Percentiles rank a stretch among this genome's conserved stretches.
These are phyloP conservation scores for Botia kubotai DNA, from an alignment of 2,797 vertebrate species.

Conservation along the genomic window DNA sequence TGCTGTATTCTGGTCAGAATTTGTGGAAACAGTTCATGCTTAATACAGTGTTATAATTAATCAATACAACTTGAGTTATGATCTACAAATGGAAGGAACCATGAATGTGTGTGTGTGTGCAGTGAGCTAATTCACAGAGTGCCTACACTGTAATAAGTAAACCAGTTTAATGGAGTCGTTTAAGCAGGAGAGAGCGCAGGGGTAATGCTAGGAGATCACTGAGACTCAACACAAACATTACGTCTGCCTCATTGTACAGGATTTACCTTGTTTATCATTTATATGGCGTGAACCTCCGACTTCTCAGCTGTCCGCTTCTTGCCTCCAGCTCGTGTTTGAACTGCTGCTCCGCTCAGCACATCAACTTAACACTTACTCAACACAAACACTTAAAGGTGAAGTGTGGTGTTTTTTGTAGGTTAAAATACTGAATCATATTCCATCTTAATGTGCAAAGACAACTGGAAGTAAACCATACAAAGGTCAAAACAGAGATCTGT, in stretches of 20 bases:
- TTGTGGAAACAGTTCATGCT: constrained; percentile 61
- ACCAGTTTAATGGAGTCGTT: constrained; percentile 15
- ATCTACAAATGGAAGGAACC: constrained; percentile 50
- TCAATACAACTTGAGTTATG: constrained; percentile 54
- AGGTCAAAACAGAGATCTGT: too few species aligned
- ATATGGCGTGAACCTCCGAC: background rate
- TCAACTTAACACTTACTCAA: background rate
- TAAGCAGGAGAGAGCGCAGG: background rate
- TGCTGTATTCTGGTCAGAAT: constrained; percentile 61
- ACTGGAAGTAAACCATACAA: background rate
- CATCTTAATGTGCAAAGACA: background rate
- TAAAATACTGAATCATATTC: background rate
- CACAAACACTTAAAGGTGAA: background rate
- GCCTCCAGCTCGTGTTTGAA: too few species aligned
- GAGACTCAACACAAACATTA: background rate
- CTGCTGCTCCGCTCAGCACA: background rate
- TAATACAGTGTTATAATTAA: constrained; percentile 72
- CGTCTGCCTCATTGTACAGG: background rate
- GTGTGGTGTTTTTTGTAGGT: background rate
- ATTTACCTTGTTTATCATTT: constrained; percentile 20
- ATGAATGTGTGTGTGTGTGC: background rate
- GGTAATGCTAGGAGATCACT: constrained; percentile 9
- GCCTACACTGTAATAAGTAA: constrained; percentile 23
- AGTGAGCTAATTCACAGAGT: constrained; percentile 9
- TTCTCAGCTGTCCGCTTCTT: background rate